These are phyloP conservation scores for Pachypeltis micranthus DNA, from an alignment of 1,140 invertebrate genomes.

Conservation along the genomic window DNA sequence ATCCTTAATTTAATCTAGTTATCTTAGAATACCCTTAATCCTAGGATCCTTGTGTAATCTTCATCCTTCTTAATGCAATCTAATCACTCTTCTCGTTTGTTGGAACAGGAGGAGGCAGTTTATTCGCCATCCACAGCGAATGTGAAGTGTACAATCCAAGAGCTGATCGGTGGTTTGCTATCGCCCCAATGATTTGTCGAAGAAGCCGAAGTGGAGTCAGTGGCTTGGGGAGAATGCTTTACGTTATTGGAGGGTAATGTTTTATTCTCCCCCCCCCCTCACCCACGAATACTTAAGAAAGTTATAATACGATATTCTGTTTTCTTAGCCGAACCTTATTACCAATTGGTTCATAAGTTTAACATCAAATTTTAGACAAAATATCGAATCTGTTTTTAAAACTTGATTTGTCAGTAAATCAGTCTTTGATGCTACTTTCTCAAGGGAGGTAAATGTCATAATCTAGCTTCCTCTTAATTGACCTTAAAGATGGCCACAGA, in stretches of 20 bases:
- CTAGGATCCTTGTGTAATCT: neutral
- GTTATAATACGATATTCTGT: neutral
- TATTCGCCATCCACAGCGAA: conserved; percentile 60
- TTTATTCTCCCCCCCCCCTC: neutral
- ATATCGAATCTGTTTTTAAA: too few species aligned
- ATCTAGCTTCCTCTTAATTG: too few species aligned
- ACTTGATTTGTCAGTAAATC: too few species aligned
- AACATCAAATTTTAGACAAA: too few species aligned
- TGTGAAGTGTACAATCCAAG: conserved; percentile 57
- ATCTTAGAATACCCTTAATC: neutral
- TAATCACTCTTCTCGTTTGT: neutral
- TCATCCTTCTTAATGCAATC: neutral
- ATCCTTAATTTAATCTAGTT: conserved; percentile 2
- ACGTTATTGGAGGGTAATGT: conserved; percentile 50
- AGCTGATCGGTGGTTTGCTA: conserved; percentile 48
- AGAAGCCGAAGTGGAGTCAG: conserved; percentile 51
- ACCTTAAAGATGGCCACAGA: too few species aligned
- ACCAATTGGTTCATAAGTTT: too few species aligned
- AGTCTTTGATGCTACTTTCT: too few species aligned
- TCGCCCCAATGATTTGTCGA: conserved; percentile 49
- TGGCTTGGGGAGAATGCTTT: conserved; percentile 44
- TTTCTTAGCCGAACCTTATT: too few species aligned
- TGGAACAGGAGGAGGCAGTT: conserved; percentile 47
- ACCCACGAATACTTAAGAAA: neutral
- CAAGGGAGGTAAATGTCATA: too few species aligned